phyloP scores from a whole-genome alignment of 2,797 vertebrate genomes.

The Acestrorhynchus altus region DNA sequence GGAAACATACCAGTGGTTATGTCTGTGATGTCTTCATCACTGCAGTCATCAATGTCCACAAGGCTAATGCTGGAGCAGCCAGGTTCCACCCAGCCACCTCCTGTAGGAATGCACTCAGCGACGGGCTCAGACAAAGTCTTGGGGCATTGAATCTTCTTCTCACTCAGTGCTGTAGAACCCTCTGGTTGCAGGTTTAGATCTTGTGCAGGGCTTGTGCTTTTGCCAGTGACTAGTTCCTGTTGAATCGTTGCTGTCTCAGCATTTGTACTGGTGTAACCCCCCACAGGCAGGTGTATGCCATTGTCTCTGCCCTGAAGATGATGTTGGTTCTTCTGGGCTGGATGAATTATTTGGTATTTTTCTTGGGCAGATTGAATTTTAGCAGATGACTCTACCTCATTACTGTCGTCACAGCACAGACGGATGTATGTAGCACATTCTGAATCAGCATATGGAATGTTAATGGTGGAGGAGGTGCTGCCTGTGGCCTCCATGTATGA shows the following conservation, averaged over 20 bases:
- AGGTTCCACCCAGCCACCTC: slow-evolving; percentile 56
- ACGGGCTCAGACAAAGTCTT: slow-evolving; percentile 60
- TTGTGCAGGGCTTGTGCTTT: slow-evolving; percentile 56
- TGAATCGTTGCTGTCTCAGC: slow-evolving; percentile 64
- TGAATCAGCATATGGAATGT: slow-evolving; percentile 47
- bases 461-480: slow-evolving; percentile 44
- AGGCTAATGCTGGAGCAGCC: slow-evolving; percentile 72
- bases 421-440: slow-evolving; percentile 72
- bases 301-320: slow-evolving; percentile 54
- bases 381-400: slow-evolving; percentile 61
- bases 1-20: slow-evolving; percentile 84
- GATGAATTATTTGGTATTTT: slow-evolving; percentile 60
- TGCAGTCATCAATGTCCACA: slow-evolving; percentile 77
- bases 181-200: slow-evolving; percentile 53
- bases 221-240: slow-evolving; percentile 56
- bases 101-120: slow-evolving; percentile 60
- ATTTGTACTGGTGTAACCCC: slow-evolving; percentile 54
- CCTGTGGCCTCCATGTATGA: slow-evolving; percentile 58
- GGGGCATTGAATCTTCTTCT: slow-evolving; percentile 68
- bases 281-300: slow-evolving; percentile 39
- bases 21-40: slow-evolving; percentile 81
- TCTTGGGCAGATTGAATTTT: slow-evolving; percentile 56
- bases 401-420: slow-evolving; percentile 66
- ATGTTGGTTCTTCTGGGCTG: slow-evolving; percentile 44
- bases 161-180: slow-evolving; percentile 54